Evolutionary conservation across 2,888 invertebrate species (phyloP), one percentile per base, ranked within the genome.

Genomic region (Philaethria dido): DNA sequence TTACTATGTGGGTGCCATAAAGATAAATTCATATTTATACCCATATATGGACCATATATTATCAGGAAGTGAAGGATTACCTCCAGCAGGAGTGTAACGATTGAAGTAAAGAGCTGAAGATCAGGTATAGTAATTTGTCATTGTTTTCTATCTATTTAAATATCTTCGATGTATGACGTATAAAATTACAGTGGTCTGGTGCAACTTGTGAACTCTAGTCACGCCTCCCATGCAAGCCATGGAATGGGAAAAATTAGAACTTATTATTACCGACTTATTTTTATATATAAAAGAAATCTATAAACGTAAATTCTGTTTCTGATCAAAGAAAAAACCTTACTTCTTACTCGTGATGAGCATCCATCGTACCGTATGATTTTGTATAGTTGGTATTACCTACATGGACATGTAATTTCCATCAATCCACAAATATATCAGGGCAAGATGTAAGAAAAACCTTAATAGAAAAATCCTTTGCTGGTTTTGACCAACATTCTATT

Each of bases 331-430:
- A 29, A 50, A n/a, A 52, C 50, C 25, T 52, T 16, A n/a, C n/a
- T n/a, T n/a, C n/a, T n/a, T n/a, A 29, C 5, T 52, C 16, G 9
- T 16, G 29, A 52, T 52, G 29, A 33, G 29, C 18, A 18, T 52
- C 52, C 29, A 52, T 16, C 29, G 52, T 13, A 11, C 52, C 29
- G 16, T 52, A 52, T 52, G 52, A 52, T 52, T 52, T 52, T 29
- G 1, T 52, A 33, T 11, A 33, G 16, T 52, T 52, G 16, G 16
- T 52, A 29, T 50, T 29, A 50, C 50, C n/a, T 25, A 4, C 52
- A 16, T 16, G 18, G 52, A 29, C 16, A 13, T 33, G 52, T 52
- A 52, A 52, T 52, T 52, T 52, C 29, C 29, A 29, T 33, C 52
- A 29, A 52, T 52, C 52, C 16, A 52, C 29, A 52, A 52, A 52